Base-by-base conservation (phyloP, 1,140 invertebrate species). In the Aradophagus sp. region DNA sequence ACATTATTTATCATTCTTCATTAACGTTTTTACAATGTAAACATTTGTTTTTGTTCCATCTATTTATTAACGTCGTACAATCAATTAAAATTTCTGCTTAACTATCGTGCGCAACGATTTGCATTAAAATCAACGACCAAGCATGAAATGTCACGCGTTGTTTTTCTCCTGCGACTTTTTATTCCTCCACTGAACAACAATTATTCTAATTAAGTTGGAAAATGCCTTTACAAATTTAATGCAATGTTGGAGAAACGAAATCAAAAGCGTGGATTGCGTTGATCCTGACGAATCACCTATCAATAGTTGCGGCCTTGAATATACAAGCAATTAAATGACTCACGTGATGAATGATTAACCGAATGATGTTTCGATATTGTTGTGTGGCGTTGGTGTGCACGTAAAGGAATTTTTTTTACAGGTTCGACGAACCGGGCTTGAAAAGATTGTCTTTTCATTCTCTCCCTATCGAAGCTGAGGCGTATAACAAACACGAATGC, bases 261-360 rank as follows among this genome's bases (percentile, higher is more conserved):
- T 45, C 52, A 48, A 71, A 69, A 53, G 66, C 20, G 48, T 55
- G 23, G 27, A 35, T 29, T 29, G 34, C n/a, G 56, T 47, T 32
- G 58, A 65, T 73, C 65, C 55, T 65, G 61, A 74, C 61, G 56
- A 65, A 63, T 73, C 56, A 52, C 69, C 70, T 76, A 78, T 77
- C 74, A 77, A 81, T 82, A 81, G 80, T 71, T 53, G 44, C 36
- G 58, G 66, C 72, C 47, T 72, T 68, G 62, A 63, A 69, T 59
- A 41, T 35, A 59, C 39, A 66, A 61, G 63, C 63, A 68, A 74
- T 77, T 69, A 73, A 80, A 80, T 83, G 80, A 83, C 76, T 82
- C 81, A 82, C 73, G 62, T 75, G 70, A 56, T 75, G 74, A 80
- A 80, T 81, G 80, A 83, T 80, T 80, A 80, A 82, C 81, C 76